Evolutionary conservation across 37 sponge, comb jelly and placozoan species (phyloP), one percentile per base, ranked within the genome.

Genomic region (Petrosia ficiformis): DNA sequence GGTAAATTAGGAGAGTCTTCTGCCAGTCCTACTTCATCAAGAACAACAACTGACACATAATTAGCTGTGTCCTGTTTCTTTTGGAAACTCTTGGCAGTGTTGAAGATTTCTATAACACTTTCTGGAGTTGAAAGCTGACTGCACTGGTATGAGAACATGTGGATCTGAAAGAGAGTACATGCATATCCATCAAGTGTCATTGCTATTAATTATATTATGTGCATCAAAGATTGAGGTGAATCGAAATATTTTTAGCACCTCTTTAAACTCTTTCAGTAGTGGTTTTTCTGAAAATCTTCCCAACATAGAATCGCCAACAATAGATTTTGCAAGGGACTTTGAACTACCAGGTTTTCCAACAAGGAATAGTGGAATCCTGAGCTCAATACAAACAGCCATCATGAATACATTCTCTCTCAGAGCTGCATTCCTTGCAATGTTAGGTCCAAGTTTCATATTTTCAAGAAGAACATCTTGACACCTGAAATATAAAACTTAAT

Each of bases 341-440:
- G 95, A 95, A 72, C 98, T 97, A 24, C 98, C 98, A 42, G 98
- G 98, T 52, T 97, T 95, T 21, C 98, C 98, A 25, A 97, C 95
- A n/a, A 97, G 77, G 71, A 97, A 97, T 38, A 97, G 86, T 43
- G 98, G 98, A 28, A 97, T 97, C 60, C 84, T 86, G 40, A 94
- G 72, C 39, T 97, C 98, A 60, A 97, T 86, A 70, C 98, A 97
- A 22, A 97, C 86, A 11, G 86, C 84, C 95, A 97, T 97, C 98
- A 97, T 97, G 61, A 97, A 97, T 19, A 97, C 92, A 87, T 94
- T 97, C 76, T 97, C 98, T 65, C 88, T 86, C 14, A 97, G 86
- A 56, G 98, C 98, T 43, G 83, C 79, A 85, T 97, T 97, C 67
- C 77, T 78, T 42, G 95, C 98, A 70, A 97, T 89, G 44, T 91